Percentiles rank a stretch among this genome's conserved stretches.
Evolutionary conservation across 2,888 invertebrate genomes (phyloP).

Genomic region (Meta bourneti): DNA sequence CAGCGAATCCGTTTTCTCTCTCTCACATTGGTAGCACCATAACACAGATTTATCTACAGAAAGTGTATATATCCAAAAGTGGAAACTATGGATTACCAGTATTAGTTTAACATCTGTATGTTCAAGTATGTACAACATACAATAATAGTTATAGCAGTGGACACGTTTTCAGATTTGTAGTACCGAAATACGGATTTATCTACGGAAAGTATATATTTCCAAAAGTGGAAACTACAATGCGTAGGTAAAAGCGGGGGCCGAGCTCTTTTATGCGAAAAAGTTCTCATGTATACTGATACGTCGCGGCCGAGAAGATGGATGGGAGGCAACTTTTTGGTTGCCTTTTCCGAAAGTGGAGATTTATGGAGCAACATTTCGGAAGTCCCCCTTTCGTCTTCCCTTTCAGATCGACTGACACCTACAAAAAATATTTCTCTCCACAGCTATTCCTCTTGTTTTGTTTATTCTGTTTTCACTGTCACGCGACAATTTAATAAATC

Average conservation of each 20-base stretch:
- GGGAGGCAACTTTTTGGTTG: slow-evolving; percentile 28
- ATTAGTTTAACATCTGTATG: no score
- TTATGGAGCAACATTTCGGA: slow-evolving; percentile 45
- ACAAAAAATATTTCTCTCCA: slow-evolving; percentile 13
- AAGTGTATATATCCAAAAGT: no score
- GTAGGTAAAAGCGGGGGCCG: neutral
- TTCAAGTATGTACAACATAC: no score
- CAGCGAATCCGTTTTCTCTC: no score
- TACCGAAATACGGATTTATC: no score
- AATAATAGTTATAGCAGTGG: no score
- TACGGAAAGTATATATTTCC: no score
- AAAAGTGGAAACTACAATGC: no score
- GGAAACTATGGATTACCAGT: no score
- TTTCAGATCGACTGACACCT: slow-evolving; percentile 30
- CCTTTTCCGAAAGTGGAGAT: slow-evolving; percentile 45
- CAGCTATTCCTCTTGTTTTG: neutral
- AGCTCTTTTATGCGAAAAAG: slow-evolving; percentile 29
- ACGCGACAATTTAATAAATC: slow-evolving; percentile 17
- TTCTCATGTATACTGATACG: slow-evolving; percentile 30
- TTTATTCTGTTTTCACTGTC: slow-evolving; percentile 11
- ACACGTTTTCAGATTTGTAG: no score
- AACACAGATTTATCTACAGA: no score
- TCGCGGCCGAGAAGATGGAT: slow-evolving; percentile 36
- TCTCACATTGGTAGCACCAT: no score
- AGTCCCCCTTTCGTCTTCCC: slow-evolving; percentile 18